Evolutionary conservation across 2,113 vertebrate genomes (phyloP), one percentile per base, ranked within the genome.

Genomic region (Scytalopus superciliaris): DNA sequence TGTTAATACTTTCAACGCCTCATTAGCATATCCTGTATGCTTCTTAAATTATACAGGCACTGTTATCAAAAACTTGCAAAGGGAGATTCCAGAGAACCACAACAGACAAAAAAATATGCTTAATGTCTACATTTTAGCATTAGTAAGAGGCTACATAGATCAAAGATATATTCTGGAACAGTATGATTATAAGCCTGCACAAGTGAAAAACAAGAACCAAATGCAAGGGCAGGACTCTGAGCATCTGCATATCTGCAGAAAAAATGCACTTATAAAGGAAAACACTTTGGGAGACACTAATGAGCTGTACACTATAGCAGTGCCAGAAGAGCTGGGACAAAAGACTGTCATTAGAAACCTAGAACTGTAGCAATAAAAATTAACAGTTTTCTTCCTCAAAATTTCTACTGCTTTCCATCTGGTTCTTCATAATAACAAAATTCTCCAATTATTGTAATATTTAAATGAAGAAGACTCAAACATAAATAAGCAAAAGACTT

Each of bases 171-270:
- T 92, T 94, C 84, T 94, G 28, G 60, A 63, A 63, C 25, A 74
- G 23, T n/a, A 14, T 74, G 55, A 96, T 94, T 97, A 88, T 76
- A 56, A 92, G 53, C 56, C 49, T 91, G 27, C 59, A 73, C 19
- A 90, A 92, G 67, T 28, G 53, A 84, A 93, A 85, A 93, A 93
- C 69, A 93, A 70, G 76, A 96, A 87, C 24, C 42, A 66, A 88
- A 94, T 80, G 68, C 92, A 60, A 81, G 70, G 62, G n/a, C 62
- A 93, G 49, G 49, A 91, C 42, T 68, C 69, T 37, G 25, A 91
- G 76, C 72, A 96, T 95, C 80, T 96, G 93, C 70, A 93, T 95
- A 96, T 96, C 90, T 94, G 75, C 81, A 97, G 68, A 96, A 44
- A 88, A 92, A 84, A 93, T 84, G 60, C 81, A 86, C 24, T 89